A percentile compares a stretch with the other conserved stretches of the same genome.
These are phyloP conservation scores for Drosophila asahinai DNA, from an alignment of 1,140 invertebrate genomes.

Conservation along the genomic window DNA sequence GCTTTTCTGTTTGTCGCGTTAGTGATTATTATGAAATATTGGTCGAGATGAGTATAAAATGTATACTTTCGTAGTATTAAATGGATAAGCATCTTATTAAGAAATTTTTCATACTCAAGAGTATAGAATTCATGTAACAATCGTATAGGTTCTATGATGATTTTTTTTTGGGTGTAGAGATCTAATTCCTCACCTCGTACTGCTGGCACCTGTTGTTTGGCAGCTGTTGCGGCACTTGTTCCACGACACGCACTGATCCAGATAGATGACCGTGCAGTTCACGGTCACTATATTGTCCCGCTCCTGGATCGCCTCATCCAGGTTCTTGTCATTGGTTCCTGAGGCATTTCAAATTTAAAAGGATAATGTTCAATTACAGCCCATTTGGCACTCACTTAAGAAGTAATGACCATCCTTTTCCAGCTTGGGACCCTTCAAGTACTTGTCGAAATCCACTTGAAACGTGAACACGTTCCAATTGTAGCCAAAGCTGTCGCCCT, in stretches of 20 bases:
- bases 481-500: constrained; percentile 66
- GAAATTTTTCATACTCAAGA: no score
- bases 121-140: no score
- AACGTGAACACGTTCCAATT: constrained; percentile 93
- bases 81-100: no score
- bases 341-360: neutral
- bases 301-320: constrained; percentile 66
- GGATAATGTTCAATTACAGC: neutral
- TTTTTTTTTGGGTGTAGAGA: constrained; percentile 48
- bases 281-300: constrained; percentile 88
- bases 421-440: constrained; percentile 73
- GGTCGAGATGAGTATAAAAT: no score
- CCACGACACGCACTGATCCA: constrained; percentile 95
- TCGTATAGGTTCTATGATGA: no score
- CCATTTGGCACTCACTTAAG: constrained; percentile 59
- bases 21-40: no score
- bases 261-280: constrained; percentile 97
- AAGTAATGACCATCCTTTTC: constrained; percentile 79
- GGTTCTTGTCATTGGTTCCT: constrained; percentile 71
- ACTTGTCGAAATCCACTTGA: constrained; percentile 89
- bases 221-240: constrained; percentile 89
- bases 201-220: constrained; percentile 79
- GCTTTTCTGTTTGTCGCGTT: no score
- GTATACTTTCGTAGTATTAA: no score
- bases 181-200: constrained; percentile 64